Conservation (phyloP, 2,888 invertebrate genomes). For the Drosophila mayaguana region DNA sequence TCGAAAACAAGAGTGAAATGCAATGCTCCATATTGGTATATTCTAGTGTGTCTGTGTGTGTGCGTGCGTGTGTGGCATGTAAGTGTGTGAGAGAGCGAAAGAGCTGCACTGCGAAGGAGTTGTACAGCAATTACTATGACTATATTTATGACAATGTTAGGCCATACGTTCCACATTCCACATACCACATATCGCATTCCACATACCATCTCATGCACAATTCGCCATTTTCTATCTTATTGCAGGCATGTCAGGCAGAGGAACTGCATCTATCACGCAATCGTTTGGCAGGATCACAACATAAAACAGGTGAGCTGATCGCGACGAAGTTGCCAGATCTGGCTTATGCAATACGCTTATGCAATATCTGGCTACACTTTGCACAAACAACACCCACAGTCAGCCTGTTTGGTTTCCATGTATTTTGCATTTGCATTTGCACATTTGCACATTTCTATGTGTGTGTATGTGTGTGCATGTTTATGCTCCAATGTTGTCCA, state of each 20-base stretch:
- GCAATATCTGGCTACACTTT: slow-evolving; percentile 9
- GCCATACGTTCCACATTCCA: slow-evolving; percentile 11
- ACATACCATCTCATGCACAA: background rate
- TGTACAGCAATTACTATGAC: slow-evolving; percentile 23
- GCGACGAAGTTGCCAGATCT: slow-evolving; percentile 4
- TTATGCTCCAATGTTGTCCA: slow-evolving; percentile 17
- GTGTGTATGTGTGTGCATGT: background rate
- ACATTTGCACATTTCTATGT: background rate
- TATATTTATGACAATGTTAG: slow-evolving; percentile 25
- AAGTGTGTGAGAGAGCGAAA: background rate
- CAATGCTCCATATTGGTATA: slow-evolving; percentile 51
- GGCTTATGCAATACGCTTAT: slow-evolving; percentile 16
- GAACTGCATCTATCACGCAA: slow-evolving; percentile 60
- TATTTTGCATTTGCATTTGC: background rate
- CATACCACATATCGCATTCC: slow-evolving; percentile 3
- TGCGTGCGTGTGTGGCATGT: slow-evolving; percentile 4
- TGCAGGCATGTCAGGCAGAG: slow-evolving; percentile 73
- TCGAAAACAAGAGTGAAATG: slow-evolving; percentile 78
- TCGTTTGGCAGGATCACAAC: slow-evolving; percentile 65
- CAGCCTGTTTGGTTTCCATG: background rate
- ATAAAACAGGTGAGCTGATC: slow-evolving; percentile 67
- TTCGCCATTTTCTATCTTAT: slow-evolving; percentile 21
- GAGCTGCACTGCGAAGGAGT: slow-evolving; percentile 10
- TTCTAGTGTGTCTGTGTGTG: slow-evolving; percentile 41
- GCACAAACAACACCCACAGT: slow-evolving; percentile 9